Base-by-base conservation (phyloP, 2,113 vertebrate species). In the Penelope pileata region DNA sequence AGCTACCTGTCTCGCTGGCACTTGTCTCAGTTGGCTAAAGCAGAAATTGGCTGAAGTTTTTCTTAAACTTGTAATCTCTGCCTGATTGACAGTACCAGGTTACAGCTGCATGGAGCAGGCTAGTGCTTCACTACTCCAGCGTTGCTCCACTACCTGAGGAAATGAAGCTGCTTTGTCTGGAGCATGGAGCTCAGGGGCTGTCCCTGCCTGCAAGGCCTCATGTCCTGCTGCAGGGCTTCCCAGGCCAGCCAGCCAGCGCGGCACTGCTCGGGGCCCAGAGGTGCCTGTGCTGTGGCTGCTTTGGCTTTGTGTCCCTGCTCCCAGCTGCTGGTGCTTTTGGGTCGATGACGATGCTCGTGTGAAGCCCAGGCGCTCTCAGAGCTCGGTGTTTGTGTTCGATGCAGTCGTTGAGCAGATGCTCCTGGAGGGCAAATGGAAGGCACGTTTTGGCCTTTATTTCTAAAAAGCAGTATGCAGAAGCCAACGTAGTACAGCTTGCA, bases 151-250 rank as follows among this genome's bases (percentile, higher is more conserved):
- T 38, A 34, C 38, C 56, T 22, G 8, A 29, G 23, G 81, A 54
- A 76, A 24, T 30, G 36, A 54, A 72, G 24, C 27, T 1, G 0
- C 17, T 9, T 58, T 34, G 42, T 29, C 27, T 38, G 15, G 43
- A 26, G 2, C 21, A 4, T 21, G 0, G 1, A 27, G 59, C 47
- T 42, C 0, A 0, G 36, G 22, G 45, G 72, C n/a, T 24, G 9
- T 45, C 21, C 48, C 32, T 13, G 3, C 8, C 8, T 42, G 30
- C 0, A 1, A 10, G 72, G 32, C 2, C 4, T 2, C 29, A 27
- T 21, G 11, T 24, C 16, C 47, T 11, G 58, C 36, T 34, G 60
- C 67, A 32, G 2, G 0, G 77, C 73, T 78, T 53, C 72, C 30
- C 38, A 7, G 54, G 54, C 18, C 32, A 18, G 32, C 54, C 30